Base-by-base conservation (phyloP, 2,113 vertebrate genomes). In the Pterophyllum scalare region DNA sequence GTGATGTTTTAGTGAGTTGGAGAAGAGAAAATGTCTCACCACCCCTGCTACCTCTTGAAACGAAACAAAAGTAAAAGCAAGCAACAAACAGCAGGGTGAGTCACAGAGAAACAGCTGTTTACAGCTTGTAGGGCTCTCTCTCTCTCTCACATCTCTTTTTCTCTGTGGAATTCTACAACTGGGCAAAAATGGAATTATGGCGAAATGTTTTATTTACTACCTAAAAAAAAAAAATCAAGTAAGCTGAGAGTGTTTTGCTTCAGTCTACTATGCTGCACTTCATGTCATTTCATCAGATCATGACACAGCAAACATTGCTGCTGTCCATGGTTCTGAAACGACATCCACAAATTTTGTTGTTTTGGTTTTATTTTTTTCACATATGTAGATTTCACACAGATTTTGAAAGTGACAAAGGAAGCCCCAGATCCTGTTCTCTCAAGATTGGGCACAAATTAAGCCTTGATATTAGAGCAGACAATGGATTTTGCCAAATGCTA, bases 321-420 rank as follows among this genome's bases (percentile, higher is more conserved):
- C 67, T 72, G 46, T 72, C 46, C 67, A 8, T 72, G 67, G 67
- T 72, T 72, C 67, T 72, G 67, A 72, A 72, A 54, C 46, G 54
- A 54, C 67, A 54, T 3, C 46, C 46, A 31, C 3, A 14, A 6
- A 52, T 52, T 15, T 52, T 49, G 5, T 49, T 38, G 35, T 38
- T 38, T 38, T 38, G 8, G 35, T 38, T 38, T 38, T 38, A 38
- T 3, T 11, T 70, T 72, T 20, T 52, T 72, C 31, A 14, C 67
- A 1, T 26, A 52, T n/a, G 7, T 5, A 31, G 43, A 31, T 52
- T 72, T 72, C 2, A 54, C n/a, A 72, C 17, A 52, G 11, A 72
- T 52, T 72, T 31, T n/a, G 17, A 0, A 72, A 33, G 17, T 54
- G 20, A 54, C 46, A 33, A 5, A 33, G 26, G 12, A 61, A 61